Conservation (phyloP, 2,113 vertebrate species). For the Mus pahari region DNA sequence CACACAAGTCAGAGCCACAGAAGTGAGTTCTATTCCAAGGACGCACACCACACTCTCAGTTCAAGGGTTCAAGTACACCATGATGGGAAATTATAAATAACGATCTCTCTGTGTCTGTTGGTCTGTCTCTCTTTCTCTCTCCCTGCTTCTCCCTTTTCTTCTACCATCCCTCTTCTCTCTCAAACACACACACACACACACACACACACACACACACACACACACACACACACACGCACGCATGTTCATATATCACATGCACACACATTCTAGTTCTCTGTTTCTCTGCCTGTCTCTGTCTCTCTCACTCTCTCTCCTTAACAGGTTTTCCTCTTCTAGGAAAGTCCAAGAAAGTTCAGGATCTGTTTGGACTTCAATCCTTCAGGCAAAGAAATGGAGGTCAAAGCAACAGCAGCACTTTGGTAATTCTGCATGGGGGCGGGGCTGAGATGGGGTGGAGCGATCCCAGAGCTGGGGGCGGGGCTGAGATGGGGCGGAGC, state of each 20-base stretch:
- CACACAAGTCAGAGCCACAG: neutral
- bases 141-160: neutral
- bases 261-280: too few species aligned
- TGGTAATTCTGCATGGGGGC: neutral
- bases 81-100: neutral
- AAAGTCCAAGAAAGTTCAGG: neutral
- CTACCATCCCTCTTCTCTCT: neutral
- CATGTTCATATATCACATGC: too few species aligned
- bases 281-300: too few species aligned
- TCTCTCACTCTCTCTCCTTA: too few species aligned
- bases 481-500: neutral
- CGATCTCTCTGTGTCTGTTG: too few species aligned
- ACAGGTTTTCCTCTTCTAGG: neutral
- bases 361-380: neutral
- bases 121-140: too few species aligned
- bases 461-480: rapidly evolving
- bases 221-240: neutral
- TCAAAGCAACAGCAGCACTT: neutral
- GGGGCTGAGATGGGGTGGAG: neutral
- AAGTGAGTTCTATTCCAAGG: neutral
- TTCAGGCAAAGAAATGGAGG: neutral
- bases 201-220: neutral
- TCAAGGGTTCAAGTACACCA: neutral
- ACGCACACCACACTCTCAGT: neutral
- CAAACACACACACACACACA: too few species aligned